phyloP scores from a whole-genome alignment of 2,888 invertebrate genomes.

The Cryptosula pallasiana region DNA sequence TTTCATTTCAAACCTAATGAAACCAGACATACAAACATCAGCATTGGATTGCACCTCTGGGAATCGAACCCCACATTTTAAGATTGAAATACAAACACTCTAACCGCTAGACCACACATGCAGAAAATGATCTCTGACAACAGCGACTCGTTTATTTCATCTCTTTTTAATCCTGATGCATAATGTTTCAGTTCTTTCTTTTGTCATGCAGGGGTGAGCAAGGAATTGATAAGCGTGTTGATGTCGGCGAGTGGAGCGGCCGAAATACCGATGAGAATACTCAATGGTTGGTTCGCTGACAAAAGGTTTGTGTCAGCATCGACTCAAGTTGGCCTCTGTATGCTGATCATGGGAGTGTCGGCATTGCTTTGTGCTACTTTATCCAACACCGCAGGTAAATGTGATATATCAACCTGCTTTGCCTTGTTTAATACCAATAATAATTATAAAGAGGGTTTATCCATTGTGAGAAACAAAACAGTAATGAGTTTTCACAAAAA shows the following conservation, averaged over 20 bases:
- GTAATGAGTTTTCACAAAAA: too few relatives aligned
- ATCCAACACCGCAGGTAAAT: neutral
- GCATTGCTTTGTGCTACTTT: neutral
- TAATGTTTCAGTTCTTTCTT: neutral
- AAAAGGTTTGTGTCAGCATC: neutral
- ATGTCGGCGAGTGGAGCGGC: neutral
- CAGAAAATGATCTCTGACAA: too few relatives aligned
- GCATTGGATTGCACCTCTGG: neutral
- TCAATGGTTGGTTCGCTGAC: neutral
- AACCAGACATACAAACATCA: too few relatives aligned
- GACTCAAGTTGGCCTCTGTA: neutral
- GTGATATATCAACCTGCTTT: too few relatives aligned
- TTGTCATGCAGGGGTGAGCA: neutral
- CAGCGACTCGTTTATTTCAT: too few relatives aligned
- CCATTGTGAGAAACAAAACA: too few relatives aligned
- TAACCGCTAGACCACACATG: too few relatives aligned
- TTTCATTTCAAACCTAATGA: too few relatives aligned
- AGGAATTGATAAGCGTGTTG: neutral
- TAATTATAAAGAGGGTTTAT: too few relatives aligned
- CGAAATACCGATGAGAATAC: neutral
- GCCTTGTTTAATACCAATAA: too few relatives aligned
- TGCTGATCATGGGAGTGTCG: neutral
- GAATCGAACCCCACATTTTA: neutral
- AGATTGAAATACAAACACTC: too few relatives aligned
- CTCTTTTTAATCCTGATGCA: neutral